These are phyloP conservation scores for Baccha elongata DNA, from an alignment of 2,888 invertebrate genomes.

Conservation along the genomic window DNA sequence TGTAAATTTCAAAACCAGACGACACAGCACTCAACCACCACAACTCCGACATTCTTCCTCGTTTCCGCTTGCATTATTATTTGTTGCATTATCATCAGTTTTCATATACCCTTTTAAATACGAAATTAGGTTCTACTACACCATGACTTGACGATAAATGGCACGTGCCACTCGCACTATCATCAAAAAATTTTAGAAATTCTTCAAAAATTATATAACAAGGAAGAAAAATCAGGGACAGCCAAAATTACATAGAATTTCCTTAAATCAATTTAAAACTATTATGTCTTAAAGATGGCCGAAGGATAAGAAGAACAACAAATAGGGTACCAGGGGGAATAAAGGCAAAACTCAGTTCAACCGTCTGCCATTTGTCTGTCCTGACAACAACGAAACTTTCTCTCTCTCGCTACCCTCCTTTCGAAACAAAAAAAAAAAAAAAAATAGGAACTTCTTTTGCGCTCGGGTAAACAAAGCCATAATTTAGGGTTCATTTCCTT, in stretches of 20 bases:
- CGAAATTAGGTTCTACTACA: not conserved
- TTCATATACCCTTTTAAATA: slow-evolving; percentile 15
- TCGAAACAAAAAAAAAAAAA: too few species aligned
- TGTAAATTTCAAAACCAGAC: not conserved
- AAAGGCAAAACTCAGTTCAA: slow-evolving; percentile 43
- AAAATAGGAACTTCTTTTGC: slow-evolving; percentile 51
- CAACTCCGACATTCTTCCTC: slow-evolving; percentile 11
- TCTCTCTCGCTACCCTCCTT: not conserved
- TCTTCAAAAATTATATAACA: slow-evolving; percentile 32
- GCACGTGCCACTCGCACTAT: slow-evolving; percentile 31
- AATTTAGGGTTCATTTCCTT: slow-evolving; percentile 76
- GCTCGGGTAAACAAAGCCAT: slow-evolving; percentile 75
- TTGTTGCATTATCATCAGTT: slow-evolving; percentile 29
- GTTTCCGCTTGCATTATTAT: not conserved
- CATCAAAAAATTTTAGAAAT: slow-evolving; percentile 41
- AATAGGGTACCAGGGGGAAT: not conserved
- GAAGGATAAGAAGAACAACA: not conserved
- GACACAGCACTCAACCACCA: slow-evolving; percentile 1
- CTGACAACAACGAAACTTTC: slow-evolving; percentile 19
- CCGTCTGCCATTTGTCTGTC: slow-evolving; percentile 69
- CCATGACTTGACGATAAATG: slow-evolving; percentile 31
- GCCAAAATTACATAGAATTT: slow-evolving; percentile 42
- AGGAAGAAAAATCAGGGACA: slow-evolving; percentile 1
- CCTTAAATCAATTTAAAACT: slow-evolving; percentile 63
- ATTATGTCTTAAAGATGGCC: slow-evolving; percentile 20